These are phyloP conservation scores for Epinotia bilunana DNA, from an alignment of 2,888 invertebrate genomes.

Conservation along the genomic window DNA sequence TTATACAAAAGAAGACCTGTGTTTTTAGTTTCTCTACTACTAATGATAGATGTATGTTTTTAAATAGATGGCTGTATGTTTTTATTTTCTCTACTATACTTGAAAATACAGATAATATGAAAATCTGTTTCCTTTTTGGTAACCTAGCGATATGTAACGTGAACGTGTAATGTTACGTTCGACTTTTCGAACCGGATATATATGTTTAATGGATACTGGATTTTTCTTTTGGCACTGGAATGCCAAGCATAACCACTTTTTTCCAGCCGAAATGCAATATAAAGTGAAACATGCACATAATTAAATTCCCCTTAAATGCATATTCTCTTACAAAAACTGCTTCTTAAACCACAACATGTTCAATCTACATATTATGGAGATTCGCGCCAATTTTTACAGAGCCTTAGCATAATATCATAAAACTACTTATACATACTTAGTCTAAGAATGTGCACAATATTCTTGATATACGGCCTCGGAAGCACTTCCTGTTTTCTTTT, in stretches of 20 bases:
- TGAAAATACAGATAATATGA: too few relatives aligned
- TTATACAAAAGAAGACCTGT: too few relatives aligned
- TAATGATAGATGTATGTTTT: too few relatives aligned
- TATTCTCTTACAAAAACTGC: conserved; percentile 36
- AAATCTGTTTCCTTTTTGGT: too few relatives aligned
- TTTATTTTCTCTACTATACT: too few relatives aligned
- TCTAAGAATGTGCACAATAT: conserved; percentile 37
- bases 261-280: conserved; percentile 28
- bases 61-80: too few relatives aligned
- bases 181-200: conserved; percentile 6
- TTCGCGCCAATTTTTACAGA: conserved; percentile 51
- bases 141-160: background rate
- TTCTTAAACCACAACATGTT: conserved; percentile 46
- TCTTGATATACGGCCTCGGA: conserved; percentile 41
- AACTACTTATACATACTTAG: conserved; percentile 36
- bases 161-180: background rate
- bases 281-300: conserved; percentile 34
- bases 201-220: conserved; percentile 14
- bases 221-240: conserved; percentile 17
- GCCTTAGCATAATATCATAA: conserved; percentile 45
- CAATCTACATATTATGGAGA: conserved; percentile 74
- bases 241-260: conserved; percentile 19
- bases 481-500: conserved; percentile 41
- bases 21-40: too few relatives aligned
- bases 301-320: conserved; percentile 40